Conservation (phyloP, 35 echinoderm and acorn worm species). For the Ptychodera flava region DNA sequence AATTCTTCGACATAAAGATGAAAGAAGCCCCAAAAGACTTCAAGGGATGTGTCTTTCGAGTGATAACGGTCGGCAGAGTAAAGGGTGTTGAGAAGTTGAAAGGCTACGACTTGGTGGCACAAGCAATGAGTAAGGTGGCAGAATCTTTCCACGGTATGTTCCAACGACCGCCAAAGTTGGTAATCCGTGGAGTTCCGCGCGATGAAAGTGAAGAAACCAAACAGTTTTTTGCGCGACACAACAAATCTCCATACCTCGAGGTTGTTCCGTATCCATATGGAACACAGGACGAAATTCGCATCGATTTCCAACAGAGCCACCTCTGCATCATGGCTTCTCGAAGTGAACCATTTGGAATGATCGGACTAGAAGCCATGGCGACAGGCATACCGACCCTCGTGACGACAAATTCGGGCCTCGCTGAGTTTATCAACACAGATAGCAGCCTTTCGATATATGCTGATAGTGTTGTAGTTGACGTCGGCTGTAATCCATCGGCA, state of each 20-base stretch:
- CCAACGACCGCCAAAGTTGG: not conserved
- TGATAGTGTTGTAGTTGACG: no score
- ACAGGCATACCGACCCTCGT: not conserved
- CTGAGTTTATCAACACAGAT: no score
- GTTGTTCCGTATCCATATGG: not conserved
- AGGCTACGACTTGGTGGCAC: not conserved
- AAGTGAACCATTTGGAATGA: not conserved
- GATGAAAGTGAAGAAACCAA: not conserved
- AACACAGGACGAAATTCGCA: not conserved
- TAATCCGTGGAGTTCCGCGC: not conserved
- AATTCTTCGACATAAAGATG: not conserved
- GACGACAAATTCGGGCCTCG: not conserved
- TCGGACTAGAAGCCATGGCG: not conserved
- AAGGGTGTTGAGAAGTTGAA: not conserved
- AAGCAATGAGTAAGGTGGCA: not conserved
- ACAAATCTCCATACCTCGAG: not conserved
- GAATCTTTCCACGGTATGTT: not conserved
- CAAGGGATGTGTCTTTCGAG: not conserved
- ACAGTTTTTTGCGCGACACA: not conserved
- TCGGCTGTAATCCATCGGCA: no score
- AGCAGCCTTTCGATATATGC: no score
- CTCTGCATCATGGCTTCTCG: not conserved
- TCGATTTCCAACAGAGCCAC: not conserved
- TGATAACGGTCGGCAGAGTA: not conserved
- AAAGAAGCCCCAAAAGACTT: not conserved